Conservation (phyloP, 2,113 vertebrate genomes). For the Taxidea taxus region DNA sequence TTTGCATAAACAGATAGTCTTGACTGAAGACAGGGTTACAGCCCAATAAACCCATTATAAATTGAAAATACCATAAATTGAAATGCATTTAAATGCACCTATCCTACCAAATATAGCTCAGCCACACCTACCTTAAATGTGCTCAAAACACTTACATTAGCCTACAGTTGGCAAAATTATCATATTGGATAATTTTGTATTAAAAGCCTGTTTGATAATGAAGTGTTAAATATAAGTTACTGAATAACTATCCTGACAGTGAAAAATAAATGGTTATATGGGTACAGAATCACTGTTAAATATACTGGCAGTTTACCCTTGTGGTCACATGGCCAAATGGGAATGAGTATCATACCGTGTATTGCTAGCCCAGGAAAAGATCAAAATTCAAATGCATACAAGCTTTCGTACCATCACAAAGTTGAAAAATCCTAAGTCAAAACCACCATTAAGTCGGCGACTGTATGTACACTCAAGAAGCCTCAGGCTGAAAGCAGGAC, state of each 20-base stretch:
- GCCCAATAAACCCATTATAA: neutral
- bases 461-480: neutral
- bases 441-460: neutral
- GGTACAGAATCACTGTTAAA: neutral
- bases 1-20: neutral
- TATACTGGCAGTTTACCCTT: neutral
- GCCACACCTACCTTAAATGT: neutral
- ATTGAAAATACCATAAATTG: neutral
- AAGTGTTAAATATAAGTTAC: neutral
- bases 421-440: neutral
- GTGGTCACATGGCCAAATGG: neutral
- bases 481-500: neutral
- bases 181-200: too few species aligned
- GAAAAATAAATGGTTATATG: neutral
- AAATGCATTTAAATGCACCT: neutral
- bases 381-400: neutral
- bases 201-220: neutral
- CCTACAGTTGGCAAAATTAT: neutral
- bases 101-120: neutral
- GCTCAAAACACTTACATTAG: neutral
- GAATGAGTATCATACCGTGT: neutral
- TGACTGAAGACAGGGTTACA: neutral
- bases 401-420: neutral
- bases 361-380: neutral
- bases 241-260: neutral